A percentile compares a stretch with the other conserved stretches of the same genome.
These are phyloP conservation scores for Eurystomus gularis DNA, from an alignment of 2,113 vertebrate species.

Conservation along the genomic window DNA sequence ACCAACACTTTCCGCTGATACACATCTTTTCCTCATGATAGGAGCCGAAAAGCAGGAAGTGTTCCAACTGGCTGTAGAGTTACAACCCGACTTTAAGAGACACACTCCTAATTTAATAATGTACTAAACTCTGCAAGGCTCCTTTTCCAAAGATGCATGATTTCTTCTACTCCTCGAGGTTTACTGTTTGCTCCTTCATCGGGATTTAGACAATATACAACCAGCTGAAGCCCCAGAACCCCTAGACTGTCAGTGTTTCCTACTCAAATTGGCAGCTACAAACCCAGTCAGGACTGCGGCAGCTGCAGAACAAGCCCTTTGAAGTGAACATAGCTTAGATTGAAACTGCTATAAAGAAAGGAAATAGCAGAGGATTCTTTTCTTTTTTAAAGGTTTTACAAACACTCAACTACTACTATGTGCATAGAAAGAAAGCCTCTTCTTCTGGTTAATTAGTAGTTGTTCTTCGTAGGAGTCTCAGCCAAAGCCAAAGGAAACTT, in stretches of 20 bases:
- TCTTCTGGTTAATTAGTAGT: slow-evolving; percentile 19
- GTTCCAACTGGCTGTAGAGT: background rate
- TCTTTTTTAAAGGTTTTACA: background rate
- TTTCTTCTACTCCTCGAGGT: background rate
- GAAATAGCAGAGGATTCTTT: background rate
- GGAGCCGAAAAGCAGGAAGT: background rate
- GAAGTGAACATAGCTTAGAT: background rate
- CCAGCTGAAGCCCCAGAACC: background rate
- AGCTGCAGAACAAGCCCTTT: background rate
- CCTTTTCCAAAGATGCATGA: background rate
- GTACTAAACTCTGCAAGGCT: background rate
- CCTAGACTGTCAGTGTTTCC: background rate
- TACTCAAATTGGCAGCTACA: slow-evolving; percentile 26
- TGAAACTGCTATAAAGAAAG: background rate
- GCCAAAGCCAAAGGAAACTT: slow-evolving; percentile 12
- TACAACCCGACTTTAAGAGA: background rate
- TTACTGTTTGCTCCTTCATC: background rate
- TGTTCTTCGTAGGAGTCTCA: background rate
- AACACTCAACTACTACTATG: background rate
- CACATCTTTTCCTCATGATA: background rate
- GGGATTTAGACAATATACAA: background rate
- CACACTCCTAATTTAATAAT: background rate
- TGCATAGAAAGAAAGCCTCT: background rate
- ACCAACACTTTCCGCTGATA: background rate
- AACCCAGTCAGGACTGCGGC: background rate